Percentiles rank a stretch among this genome's conserved stretches.
These are phyloP conservation scores for Megalurothrips usitatus DNA, from an alignment of 2,888 invertebrate genomes.

Conservation along the genomic window DNA sequence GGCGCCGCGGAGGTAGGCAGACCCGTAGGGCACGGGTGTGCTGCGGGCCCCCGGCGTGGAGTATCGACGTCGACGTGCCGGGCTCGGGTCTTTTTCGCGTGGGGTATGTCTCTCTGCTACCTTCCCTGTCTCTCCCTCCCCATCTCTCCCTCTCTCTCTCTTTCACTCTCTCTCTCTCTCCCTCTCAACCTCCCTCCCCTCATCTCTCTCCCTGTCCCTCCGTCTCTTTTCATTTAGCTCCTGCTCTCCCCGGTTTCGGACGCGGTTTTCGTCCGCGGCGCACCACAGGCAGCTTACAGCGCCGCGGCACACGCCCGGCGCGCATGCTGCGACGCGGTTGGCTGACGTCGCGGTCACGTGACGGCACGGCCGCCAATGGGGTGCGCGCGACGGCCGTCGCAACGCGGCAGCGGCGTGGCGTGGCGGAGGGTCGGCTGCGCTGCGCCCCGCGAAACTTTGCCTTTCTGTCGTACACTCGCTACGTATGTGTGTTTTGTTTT, in stretches of 20 bases:
- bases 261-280: not conserved
- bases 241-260: too few species aligned
- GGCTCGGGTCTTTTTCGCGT: not conserved
- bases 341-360: not conserved
- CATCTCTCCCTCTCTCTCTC: too few species aligned
- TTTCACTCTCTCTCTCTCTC: too few species aligned
- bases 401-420: too few species aligned
- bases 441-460: too few species aligned
- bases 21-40: not conserved
- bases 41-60: not conserved
- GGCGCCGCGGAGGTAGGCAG: not conserved
- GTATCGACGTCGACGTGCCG: not conserved
- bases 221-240: too few species aligned
- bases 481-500: too few species aligned
- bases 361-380: not conserved
- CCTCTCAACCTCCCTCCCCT: too few species aligned
- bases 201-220: too few species aligned
- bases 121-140: not conserved
- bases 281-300: not conserved
- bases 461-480: too few species aligned
- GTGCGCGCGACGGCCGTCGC: too few species aligned
- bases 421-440: too few species aligned
- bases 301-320: not conserved
- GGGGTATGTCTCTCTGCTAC: not conserved
- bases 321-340: not conserved